Conservation (phyloP, 2,888 invertebrate genomes). For the Ptychoptera contaminata region DNA sequence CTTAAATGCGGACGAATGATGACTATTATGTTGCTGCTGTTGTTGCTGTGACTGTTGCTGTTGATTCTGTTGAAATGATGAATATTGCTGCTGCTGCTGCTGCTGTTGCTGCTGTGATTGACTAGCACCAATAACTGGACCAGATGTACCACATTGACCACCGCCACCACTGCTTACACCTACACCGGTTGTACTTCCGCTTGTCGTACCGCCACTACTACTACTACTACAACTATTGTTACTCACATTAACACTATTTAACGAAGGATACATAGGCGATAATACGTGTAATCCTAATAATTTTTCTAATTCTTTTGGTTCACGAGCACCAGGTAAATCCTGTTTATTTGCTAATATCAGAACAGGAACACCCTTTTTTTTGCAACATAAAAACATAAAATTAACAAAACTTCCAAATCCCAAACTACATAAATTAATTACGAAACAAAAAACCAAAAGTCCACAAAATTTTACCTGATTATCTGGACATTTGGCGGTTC, state of each 20-base stretch:
- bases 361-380: slow-evolving; percentile 79
- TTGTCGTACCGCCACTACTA: slow-evolving; percentile 4
- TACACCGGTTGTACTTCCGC: slow-evolving; percentile 2
- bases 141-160: no score
- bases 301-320: slow-evolving; percentile 76
- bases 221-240: background rate
- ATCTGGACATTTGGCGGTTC: slow-evolving; percentile 83
- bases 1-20: slow-evolving; percentile 17
- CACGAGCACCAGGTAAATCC: slow-evolving; percentile 79
- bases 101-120: slow-evolving; percentile 2
- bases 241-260: no score
- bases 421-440: no score
- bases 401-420: no score
- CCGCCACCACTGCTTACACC: slow-evolving; percentile 3
- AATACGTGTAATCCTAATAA: slow-evolving; percentile 74
- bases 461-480: slow-evolving; percentile 34
- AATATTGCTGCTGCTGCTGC: slow-evolving; percentile 1
- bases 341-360: slow-evolving; percentile 93
- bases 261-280: slow-evolving; percentile 14
- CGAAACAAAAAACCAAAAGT: no score
- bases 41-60: background rate
- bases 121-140: background rate
- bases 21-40: slow-evolving; percentile 1
- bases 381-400: no score
- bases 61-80: background rate